phyloP scores from a whole-genome alignment of 2,113 vertebrate species.

The Triplophysa rosa region DNA sequence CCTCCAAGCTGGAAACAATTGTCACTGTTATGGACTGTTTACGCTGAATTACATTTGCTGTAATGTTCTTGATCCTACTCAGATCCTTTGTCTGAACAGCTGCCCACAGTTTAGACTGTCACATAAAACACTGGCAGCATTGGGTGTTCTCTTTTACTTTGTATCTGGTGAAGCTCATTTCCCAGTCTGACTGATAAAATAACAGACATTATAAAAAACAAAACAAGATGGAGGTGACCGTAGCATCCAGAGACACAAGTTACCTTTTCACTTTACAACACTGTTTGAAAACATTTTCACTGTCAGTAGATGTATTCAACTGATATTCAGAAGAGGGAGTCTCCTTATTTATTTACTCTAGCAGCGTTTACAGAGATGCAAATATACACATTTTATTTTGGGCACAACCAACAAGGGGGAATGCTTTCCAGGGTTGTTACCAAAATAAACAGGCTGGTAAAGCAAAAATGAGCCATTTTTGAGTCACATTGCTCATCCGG shows the following conservation, averaged over 20 bases:
- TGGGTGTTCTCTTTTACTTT: neutral
- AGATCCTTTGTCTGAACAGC: slow-evolving; percentile 33
- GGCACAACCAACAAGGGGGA: slow-evolving; percentile 36
- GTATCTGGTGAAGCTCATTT: slow-evolving; percentile 3
- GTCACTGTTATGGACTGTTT: slow-evolving; percentile 40
- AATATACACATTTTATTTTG: slow-evolving; percentile 42
- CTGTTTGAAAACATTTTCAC: neutral
- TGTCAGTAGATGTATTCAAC: too few relatives aligned
- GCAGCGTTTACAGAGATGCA: slow-evolving; percentile 40
- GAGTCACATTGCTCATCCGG: slow-evolving; percentile 30
- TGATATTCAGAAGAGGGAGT: too few relatives aligned
- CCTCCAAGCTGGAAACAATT: slow-evolving; percentile 44
- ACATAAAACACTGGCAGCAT: neutral
- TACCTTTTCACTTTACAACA: neutral
- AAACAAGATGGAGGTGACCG: too few relatives aligned
- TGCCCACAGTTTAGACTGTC: slow-evolving; percentile 9
- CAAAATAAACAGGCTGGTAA: slow-evolving; percentile 43
- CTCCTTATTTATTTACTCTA: slow-evolving; percentile 2
- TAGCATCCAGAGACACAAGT: neutral
- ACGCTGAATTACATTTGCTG: slow-evolving; percentile 30
- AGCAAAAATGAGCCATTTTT: slow-evolving; percentile 22
- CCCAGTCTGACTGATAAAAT: neutral
- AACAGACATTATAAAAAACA: neutral
- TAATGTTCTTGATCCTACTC: slow-evolving; percentile 2
- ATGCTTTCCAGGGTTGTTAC: slow-evolving; percentile 30